Evolutionary conservation across 2,797 vertebrate genomes (phyloP), one percentile per base, ranked within the genome.

Genomic region (Thunnus albacares): DNA sequence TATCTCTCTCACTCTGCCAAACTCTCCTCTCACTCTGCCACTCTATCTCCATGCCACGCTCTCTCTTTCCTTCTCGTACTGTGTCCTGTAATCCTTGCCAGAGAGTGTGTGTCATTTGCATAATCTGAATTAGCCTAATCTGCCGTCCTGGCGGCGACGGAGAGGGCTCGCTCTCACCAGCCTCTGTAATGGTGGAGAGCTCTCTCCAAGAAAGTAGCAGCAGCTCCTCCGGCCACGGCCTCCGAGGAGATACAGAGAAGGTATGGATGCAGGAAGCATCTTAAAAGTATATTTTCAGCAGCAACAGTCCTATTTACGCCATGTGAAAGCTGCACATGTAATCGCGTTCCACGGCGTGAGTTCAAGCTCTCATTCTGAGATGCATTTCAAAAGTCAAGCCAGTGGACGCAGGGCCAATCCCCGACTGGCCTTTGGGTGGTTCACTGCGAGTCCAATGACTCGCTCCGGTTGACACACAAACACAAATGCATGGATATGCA

Each of bases 81-180:
- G n/a, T 77, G 77, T 83, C 74, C 87, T 87, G 91, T 93, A 94
- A 93, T 93, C 89, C 85, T 73, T 71, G 58, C 77, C 82, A 87
- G 51, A 80, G 64, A 88, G 85, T 43, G 59, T 55, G 57, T 56
- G 76, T 71, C 51, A 91, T 90, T 94, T 94, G 87, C 94, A 94
- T 94, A 93, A 94, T 95, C 93, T 91, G 85, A 94, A 94, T 94
- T 92, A 91, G 77, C 80, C 82, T 95, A 93, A 95, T 94, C 91
- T 91, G 80, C 76, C 24, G 65, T 92, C 83, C 86, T 84, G 81
- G 85, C 45, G 43, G 45, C 75, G 17, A 78, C 18, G 63, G 70
- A 85, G 81, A 83, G 72, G 72, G 73, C 65, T 83, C 57, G 22
- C 75, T 79, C 74, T 83, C 55, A 59, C 35, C 7, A 52, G 59